Evolutionary conservation across 2,797 vertebrate species (phyloP).

Genomic region (Heterohyrax brucei): DNA sequence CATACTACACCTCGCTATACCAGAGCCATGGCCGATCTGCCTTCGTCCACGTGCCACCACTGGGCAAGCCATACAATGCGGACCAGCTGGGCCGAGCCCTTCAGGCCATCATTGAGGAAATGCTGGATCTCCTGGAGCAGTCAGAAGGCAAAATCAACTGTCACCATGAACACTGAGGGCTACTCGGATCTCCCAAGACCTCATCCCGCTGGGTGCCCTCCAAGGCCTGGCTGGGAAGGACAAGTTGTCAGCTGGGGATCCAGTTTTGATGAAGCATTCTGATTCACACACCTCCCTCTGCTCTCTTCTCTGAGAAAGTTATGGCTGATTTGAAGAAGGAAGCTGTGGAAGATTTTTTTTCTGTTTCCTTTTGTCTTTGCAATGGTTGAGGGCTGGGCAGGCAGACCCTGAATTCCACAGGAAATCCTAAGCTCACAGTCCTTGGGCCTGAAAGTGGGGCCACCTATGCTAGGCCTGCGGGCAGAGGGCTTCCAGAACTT

Average conservation of each 20-base stretch:
- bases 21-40: conserved; percentile 93
- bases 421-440: neutral
- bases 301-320: neutral
- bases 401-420: conserved; percentile 18
- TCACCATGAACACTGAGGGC: conserved; percentile 89
- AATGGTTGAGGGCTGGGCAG: neutral
- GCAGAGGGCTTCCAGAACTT: neutral
- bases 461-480: neutral
- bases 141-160: conserved; percentile 89
- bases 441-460: accelerated
- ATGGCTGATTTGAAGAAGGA: neutral
- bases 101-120: conserved; percentile 93
- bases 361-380: neutral
- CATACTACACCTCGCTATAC: conserved; percentile 97
- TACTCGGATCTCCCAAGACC: neutral
- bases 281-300: neutral
- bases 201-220: conserved; percentile 32
- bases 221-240: neutral
- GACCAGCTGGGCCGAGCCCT: conserved; percentile 95
- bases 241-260: neutral
- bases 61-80: conserved; percentile 95
- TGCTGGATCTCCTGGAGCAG: conserved; percentile 93
- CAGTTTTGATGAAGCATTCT: conserved; percentile 55
- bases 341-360: neutral
- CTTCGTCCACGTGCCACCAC: conserved; percentile 96